A percentile compares a stretch with the other conserved stretches of the same genome.
Evolutionary conservation across 2,888 invertebrate species (phyloP).

Genomic region (Callimorpha dominula): DNA sequence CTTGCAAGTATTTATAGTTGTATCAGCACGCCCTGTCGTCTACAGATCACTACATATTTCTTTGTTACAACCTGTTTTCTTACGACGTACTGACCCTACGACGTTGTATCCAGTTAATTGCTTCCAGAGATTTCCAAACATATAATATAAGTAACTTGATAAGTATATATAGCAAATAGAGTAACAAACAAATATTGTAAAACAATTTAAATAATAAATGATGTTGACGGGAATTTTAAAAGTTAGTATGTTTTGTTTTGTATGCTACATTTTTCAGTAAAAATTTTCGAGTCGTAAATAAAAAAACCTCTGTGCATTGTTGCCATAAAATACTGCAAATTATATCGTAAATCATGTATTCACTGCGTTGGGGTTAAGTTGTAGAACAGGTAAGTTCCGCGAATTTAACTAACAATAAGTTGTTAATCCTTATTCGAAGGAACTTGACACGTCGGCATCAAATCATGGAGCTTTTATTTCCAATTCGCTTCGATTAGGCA

Average conservation of each 20-base stretch:
- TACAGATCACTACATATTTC: conserved; percentile 57
- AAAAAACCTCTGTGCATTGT: conserved; percentile 30
- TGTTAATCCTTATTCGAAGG: conserved; percentile 72
- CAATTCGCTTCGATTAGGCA: conserved; percentile 73
- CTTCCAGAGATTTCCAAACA: conserved; percentile 21
- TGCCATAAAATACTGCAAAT: conserved; percentile 39
- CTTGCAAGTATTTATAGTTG: conserved; percentile 49
- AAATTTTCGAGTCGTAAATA: conserved; percentile 27
- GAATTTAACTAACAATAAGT: conserved; percentile 73
- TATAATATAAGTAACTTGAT: conserved; percentile 34
- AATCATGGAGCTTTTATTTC: conserved; percentile 68
- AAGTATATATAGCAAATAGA: neutral
- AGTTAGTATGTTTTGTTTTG: neutral
- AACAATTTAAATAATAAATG: too few relatives aligned
- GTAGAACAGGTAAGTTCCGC: conserved; percentile 62
- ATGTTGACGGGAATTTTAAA: too few relatives aligned
- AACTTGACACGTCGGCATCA: conserved; percentile 71
- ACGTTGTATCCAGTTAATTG: conserved; percentile 41
- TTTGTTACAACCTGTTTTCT: conserved; percentile 31
- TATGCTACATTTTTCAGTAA: neutral
- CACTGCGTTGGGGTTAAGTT: conserved; percentile 27
- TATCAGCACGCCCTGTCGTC: conserved; percentile 58
- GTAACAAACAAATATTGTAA: too few relatives aligned
- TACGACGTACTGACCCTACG: conserved; percentile 13
- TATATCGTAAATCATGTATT: conserved; percentile 51